Conservation (phyloP, 2,113 vertebrate genomes). For the Odontesthes bonariensis region DNA sequence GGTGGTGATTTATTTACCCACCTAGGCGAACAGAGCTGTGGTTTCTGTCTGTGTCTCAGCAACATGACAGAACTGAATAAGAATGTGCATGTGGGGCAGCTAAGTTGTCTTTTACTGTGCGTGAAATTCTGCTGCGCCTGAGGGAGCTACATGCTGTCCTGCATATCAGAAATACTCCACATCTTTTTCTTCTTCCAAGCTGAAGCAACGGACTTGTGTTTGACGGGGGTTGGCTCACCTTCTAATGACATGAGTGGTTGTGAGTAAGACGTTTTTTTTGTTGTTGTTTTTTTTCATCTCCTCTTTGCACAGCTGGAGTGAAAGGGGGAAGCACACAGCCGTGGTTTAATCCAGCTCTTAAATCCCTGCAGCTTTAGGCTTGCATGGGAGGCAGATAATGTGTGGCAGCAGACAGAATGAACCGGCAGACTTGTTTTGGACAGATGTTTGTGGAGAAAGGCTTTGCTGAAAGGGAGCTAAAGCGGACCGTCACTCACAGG, state of each 20-base stretch:
- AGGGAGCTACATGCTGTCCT: no score
- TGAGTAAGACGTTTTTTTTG: not conserved
- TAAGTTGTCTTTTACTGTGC: not conserved
- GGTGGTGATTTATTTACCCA: slow-evolving; percentile 5
- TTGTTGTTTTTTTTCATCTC: not conserved
- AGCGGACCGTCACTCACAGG: slow-evolving; percentile 12
- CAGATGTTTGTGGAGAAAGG: slow-evolving; percentile 65
- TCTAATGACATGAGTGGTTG: not conserved
- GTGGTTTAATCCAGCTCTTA: slow-evolving; percentile 71
- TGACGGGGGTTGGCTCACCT: not conserved
- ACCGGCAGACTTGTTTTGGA: slow-evolving; percentile 51
- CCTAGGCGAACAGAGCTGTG: not conserved
- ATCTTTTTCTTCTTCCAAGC: no score
- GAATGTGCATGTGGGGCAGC: not conserved
- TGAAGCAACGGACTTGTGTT: not conserved
- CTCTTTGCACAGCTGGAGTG: slow-evolving; percentile 56
- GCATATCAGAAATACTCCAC: no score
- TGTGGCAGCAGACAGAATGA: slow-evolving; percentile 40
- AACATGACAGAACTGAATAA: not conserved
- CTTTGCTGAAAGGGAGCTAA: slow-evolving; percentile 29
- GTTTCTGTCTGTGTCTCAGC: not conserved
- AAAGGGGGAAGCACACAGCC: slow-evolving; percentile 63
- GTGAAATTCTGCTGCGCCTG: not conserved
- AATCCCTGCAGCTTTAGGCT: slow-evolving; percentile 66
- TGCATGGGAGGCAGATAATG: slow-evolving; percentile 58